Base-by-base conservation (phyloP, 2,797 vertebrate species). In the Synaphobranchus kaupii region DNA sequence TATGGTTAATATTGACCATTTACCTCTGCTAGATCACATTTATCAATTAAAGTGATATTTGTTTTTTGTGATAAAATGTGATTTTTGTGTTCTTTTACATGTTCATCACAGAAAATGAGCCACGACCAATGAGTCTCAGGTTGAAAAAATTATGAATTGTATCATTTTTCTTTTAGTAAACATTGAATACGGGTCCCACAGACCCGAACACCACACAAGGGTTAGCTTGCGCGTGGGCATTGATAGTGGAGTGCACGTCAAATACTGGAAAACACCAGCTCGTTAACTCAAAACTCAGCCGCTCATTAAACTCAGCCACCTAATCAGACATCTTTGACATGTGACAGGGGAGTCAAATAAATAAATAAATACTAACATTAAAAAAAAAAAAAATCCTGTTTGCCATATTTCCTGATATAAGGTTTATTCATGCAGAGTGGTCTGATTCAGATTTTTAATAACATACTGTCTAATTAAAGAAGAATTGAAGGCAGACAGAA, bases 361-460 rank as follows among this genome's bases (percentile, higher is more conserved):
- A 63, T 34, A 28, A 34, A 47, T 8, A 81, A 56, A 15, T 60
- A 20, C 4, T 4, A 28, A 12, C 6, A 68, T 28, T 4, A 68
- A 58, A 83, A 22, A 54, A 86, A 47, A 80, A 22, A 25, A 63
- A 84, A 83, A 83, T 73, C 71, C 34, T 87, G 47, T 54, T 50
- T 47, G 63, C 81, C 81, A 68, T 81, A 60, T 31, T 73, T 71
- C 34, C 68, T 87, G 17, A 71, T 71, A 73, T 87, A 84, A 83
- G 83, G 86, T 48, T 83, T 63, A 87, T 87, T 83, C 31, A 83
- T 83, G 81, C 47, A 25, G 31, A 68, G 76, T n/a, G 3, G 78
- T 73, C 25, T n/a, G 81, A 48, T 87, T 56, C 80, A 60, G 81
- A 60, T 87, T 68, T 76, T 83, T 87, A 87, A 87, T 44, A 83